A percentile compares a stretch with the other conserved stretches of the same genome.
Evolutionary conservation across 2,113 vertebrate genomes (phyloP).

Genomic region (Notothenia coriiceps): DNA sequence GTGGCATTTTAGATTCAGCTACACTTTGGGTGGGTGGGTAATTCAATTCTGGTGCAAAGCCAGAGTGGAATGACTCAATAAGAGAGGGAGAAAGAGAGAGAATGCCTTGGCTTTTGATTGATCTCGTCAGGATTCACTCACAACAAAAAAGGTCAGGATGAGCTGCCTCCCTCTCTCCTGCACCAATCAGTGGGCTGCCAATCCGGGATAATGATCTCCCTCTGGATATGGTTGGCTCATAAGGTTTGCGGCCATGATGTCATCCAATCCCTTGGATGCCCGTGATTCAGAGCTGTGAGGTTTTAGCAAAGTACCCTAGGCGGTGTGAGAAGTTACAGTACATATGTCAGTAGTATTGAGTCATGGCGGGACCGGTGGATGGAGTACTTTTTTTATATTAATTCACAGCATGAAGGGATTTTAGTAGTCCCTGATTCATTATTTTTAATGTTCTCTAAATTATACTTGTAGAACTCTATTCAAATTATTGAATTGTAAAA

Average conservation of each 20-base stretch:
- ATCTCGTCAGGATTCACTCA: constrained; percentile 72
- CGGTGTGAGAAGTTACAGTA: constrained; percentile 47
- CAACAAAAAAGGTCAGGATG: constrained; percentile 71
- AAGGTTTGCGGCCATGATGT: constrained; percentile 58
- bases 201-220: constrained; percentile 70
- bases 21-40: constrained; percentile 66
- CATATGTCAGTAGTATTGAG: constrained; percentile 52
- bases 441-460: not conserved
- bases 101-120: constrained; percentile 69
- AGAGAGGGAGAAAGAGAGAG: constrained; percentile 26
- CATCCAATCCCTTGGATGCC: constrained; percentile 52
- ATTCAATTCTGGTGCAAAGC: constrained; percentile 70
- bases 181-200: constrained; percentile 71
- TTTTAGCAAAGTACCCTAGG: constrained; percentile 42
- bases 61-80: constrained; percentile 68
- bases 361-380: constrained; percentile 33
- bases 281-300: constrained; percentile 52
- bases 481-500: not conserved
- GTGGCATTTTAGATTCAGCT: constrained; percentile 52
- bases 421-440: not conserved
- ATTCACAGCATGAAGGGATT: not conserved
- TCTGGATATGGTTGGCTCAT: constrained; percentile 70
- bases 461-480: not conserved
- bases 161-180: constrained; percentile 60
- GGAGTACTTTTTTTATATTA: constrained; percentile 7